These are phyloP conservation scores for Ceyx cyanopectus DNA, from an alignment of 2,113 vertebrate genomes.

Conservation along the genomic window DNA sequence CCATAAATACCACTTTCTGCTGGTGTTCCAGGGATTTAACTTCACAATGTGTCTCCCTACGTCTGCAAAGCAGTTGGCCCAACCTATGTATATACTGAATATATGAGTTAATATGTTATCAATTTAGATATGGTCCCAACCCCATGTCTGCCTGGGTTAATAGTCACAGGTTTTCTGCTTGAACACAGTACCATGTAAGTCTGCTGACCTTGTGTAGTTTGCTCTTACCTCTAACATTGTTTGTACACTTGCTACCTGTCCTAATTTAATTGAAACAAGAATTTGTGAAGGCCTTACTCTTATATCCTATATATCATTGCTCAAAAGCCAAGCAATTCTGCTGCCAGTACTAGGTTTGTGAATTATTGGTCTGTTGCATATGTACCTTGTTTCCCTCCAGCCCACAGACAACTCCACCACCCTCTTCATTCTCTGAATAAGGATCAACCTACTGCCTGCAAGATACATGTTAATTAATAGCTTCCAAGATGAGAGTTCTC, in stretches of 20 bases:
- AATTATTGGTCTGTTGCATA: background rate
- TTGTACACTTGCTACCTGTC: background rate
- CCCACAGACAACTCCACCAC: fast-evolving
- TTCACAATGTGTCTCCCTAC: too few species aligned
- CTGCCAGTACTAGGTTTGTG: background rate
- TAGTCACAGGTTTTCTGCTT: too few species aligned
- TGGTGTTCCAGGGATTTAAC: too few species aligned
- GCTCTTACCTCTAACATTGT: background rate
- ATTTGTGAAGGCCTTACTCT: background rate
- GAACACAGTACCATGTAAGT: background rate
- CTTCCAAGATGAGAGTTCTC: background rate
- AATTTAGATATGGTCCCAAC: too few species aligned
- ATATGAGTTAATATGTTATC: too few species aligned
- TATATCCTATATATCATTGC: background rate
- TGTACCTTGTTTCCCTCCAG: background rate
- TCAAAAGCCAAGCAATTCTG: background rate
- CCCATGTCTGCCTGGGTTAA: too few species aligned
- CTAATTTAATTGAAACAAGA: background rate
- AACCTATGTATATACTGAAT: too few species aligned
- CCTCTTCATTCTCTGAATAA: background rate
- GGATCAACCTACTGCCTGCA: background rate
- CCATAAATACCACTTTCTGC: background rate
- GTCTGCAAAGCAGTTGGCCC: too few species aligned
- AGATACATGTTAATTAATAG: background rate
- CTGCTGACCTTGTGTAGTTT: background rate